Evolutionary conservation across 1,140 invertebrate genomes (phyloP), one percentile per base, ranked within the genome.

Genomic region (Amphibalanus amphitrite): DNA sequence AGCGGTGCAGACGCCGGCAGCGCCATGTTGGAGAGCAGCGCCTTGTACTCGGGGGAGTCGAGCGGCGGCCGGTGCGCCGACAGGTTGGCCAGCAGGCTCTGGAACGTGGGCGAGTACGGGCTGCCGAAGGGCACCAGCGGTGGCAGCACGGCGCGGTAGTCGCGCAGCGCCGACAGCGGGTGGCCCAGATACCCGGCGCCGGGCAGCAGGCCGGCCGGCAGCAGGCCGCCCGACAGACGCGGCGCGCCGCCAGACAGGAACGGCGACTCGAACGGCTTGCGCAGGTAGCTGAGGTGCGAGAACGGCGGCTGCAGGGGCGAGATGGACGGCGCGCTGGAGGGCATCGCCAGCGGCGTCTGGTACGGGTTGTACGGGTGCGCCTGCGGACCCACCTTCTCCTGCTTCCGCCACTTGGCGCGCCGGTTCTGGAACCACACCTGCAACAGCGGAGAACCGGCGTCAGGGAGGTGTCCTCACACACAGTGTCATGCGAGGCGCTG

Each of bases 381-480:
- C n/a, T 74, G 74, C 0, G 76, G 76, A n/a, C 76, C 92, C 79
- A 94, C 92, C 71, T 76, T 84, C 80, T 97, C 93, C 78, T 96
- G 93, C 81, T 96, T 96, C 28, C 94, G 84, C 78, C 94, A 93
- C 80, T 95, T 96, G 0, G 92, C 92, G 64, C 93, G 83, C 68
- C 93, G 82, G 78, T 95, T 96, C 83, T 95, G 93, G 79, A 96
- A 96, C 93, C 93, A 95, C 0, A 95, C 92, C 92, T 95, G 83
- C 20, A 85, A 81, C 65, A 74, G 70, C 83, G 73, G 73, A 74
- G 70, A 72, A 74, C 6, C 10, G 6, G 1, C 10, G 47, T 59
- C 17, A 59, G 47, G 10, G 47, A 38, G 4, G 4, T 38, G 33
- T 38, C 15, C 33, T 38, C n/a, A n/a, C n/a, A n/a, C n/a, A 38